Base-by-base conservation (phyloP, 2,113 vertebrate genomes). In the Lamprotornis superbus region DNA sequence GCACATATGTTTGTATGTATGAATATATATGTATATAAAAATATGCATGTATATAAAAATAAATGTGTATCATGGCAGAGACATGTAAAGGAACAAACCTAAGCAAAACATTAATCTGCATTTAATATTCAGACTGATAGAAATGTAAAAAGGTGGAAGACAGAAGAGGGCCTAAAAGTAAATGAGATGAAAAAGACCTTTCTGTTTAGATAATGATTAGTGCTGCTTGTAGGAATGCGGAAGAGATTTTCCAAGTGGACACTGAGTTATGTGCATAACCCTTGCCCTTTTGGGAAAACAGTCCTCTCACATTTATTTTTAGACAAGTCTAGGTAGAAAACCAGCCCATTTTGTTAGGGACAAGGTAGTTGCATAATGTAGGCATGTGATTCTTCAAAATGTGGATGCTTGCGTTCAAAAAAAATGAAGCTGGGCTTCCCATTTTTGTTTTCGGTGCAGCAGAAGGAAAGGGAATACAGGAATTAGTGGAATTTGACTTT, bases 281-380 rank as follows among this genome's bases (percentile, higher is more conserved):
- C 42, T 85, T 87, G 35, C 33, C 60, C 87, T 85, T 87, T 40
- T 76, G 71, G 75, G 50, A 87, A 94, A 93, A 63, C 31, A 65
- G 27, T 20, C 46, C 78, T 84, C 46, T 47, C 57, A 74, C 3
- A 46, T 76, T 57, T 95, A 95, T 93, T 94, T 96, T 95, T 88
- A 95, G 84, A 40, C 39, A 83, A 12, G 42, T 17, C 57, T 55
- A 24, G 33, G 15, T 49, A 91, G 78, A 83, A 83, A 95, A 90
- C 28, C 55, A 83, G 24, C 46, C 53, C 35, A 7, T 91, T 94
- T 94, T 6, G 6, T 65, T 50, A 50, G 57, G 69, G 28, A 33
- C n/a, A 59, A 35, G 17, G 25, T 46, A 25, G 69, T 71, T 96
- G 77, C 76, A 68, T 87, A 82, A 85, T 11, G 11, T 74, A 65